Conservation (phyloP, 2,888 invertebrate genomes). For the Baronia brevicornis region DNA sequence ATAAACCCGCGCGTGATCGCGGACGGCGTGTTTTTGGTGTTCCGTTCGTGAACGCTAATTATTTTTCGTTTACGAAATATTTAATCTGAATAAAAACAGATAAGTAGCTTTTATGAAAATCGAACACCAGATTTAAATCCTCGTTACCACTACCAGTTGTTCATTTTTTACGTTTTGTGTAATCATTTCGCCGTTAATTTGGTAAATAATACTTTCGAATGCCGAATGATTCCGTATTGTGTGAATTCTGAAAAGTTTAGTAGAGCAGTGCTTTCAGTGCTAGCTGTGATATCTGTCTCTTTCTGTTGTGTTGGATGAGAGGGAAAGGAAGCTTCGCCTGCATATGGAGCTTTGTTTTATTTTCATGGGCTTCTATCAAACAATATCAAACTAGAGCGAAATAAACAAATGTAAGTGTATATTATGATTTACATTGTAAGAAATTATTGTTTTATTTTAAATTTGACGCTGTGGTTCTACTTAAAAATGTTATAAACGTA, state of each 20-base stretch:
- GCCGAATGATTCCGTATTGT: slow-evolving; percentile 31
- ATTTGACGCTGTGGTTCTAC: too few relatives aligned
- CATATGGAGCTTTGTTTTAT: slow-evolving; percentile 55
- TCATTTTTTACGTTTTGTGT: too few relatives aligned
- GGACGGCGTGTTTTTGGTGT: slow-evolving; percentile 46
- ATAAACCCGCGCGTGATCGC: slow-evolving; percentile 59
- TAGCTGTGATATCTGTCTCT: slow-evolving; percentile 49
- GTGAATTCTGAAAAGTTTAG: slow-evolving; percentile 55
- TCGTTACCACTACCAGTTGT: too few relatives aligned
- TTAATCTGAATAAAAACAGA: slow-evolving; percentile 37
- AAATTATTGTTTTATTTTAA: too few relatives aligned
- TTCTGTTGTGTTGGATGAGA: slow-evolving; percentile 53
- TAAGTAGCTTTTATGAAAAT: slow-evolving; percentile 22
- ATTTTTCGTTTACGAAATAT: slow-evolving; percentile 52
- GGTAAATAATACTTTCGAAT: slow-evolving; percentile 9
- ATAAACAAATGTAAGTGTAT: slow-evolving; percentile 54
- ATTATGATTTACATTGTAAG: too few relatives aligned
- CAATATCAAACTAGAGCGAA: slow-evolving; percentile 50
- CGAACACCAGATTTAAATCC: slow-evolving; percentile 25
- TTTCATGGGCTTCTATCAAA: slow-evolving; percentile 59
- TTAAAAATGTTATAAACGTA: too few relatives aligned
- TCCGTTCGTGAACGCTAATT: slow-evolving; percentile 43
- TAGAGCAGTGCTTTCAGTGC: slow-evolving; percentile 64
- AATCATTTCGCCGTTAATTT: too few relatives aligned
- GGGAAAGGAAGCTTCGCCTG: slow-evolving; percentile 58